phyloP scores from a whole-genome alignment of 2,113 vertebrate genomes.

The Okapia johnstoni region DNA sequence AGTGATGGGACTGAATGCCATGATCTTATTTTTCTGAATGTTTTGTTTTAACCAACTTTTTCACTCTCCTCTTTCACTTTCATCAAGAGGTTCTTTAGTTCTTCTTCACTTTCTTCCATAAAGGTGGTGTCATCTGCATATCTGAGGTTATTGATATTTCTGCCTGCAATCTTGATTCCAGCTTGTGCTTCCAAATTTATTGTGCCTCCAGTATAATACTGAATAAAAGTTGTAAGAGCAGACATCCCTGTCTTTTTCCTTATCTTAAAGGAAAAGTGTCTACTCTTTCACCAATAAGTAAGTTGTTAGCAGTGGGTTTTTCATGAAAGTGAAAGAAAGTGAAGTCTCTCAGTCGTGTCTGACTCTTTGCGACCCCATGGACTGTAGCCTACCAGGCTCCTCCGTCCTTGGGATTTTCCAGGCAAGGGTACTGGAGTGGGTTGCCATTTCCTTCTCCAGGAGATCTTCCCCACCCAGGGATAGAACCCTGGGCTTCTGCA shows the following conservation, averaged over 20 bases:
- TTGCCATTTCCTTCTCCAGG: too few relatives aligned
- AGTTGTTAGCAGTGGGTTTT: not conserved
- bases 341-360: too few relatives aligned
- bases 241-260: not conserved
- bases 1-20: not conserved
- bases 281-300: not conserved
- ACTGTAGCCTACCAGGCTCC: too few relatives aligned
- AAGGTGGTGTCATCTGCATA: not conserved
- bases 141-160: not conserved
- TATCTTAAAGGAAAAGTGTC: not conserved
- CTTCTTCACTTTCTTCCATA: not conserved
- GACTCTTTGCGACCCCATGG: too few relatives aligned
- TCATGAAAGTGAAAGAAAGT: too few relatives aligned
- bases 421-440: too few relatives aligned
- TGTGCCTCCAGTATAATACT: not conserved
- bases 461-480: too few relatives aligned
- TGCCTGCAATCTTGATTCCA: not conserved
- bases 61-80: not conserved
- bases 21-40: not conserved
- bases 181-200: not conserved
- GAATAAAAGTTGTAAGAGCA: not conserved
- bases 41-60: not conserved
- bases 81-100: not conserved
- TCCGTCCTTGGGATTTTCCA: too few relatives aligned
- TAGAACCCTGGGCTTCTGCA: too few relatives aligned